Evolutionary conservation across 1,140 invertebrate genomes (phyloP).

Genomic region (Sycobia sp.): DNA sequence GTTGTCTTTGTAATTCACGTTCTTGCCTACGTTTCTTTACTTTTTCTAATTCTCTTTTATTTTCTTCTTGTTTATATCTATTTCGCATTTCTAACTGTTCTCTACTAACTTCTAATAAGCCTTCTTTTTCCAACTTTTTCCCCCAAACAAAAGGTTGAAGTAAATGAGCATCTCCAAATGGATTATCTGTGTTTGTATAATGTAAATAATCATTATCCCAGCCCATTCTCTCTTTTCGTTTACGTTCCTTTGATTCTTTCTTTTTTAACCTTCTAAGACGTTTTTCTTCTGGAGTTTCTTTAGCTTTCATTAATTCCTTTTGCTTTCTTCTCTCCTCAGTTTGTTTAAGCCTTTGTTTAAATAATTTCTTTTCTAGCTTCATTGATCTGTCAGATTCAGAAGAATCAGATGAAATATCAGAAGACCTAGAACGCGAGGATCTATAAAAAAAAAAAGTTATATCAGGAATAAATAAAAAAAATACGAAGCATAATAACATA

Average conservation of each 20-base stretch:
- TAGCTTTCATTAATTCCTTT: conserved; percentile 85
- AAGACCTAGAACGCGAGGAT: conserved; percentile 40
- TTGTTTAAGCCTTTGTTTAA: conserved; percentile 71
- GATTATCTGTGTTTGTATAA: conserved; percentile 98
- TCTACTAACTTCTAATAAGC: conserved; percentile 76
- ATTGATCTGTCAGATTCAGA: conserved; percentile 66
- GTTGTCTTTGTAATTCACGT: conserved; percentile 86
- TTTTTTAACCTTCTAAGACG: conserved; percentile 83
- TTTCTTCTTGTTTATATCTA: conserved; percentile 87
- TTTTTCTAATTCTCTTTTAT: conserved; percentile 86
- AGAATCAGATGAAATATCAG: conserved; percentile 40
- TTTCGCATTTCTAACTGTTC: conserved; percentile 88
- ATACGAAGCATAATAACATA: conserved; percentile 13
- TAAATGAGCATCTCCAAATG: conserved; percentile 95
- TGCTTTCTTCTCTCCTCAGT: conserved; percentile 71
- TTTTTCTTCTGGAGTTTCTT: conserved; percentile 96
- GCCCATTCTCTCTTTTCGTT: conserved; percentile 87
- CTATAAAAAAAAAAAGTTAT: conserved; percentile 19
- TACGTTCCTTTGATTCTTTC: conserved; percentile 90
- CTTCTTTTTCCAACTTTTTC: conserved; percentile 96
- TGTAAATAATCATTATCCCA: conserved; percentile 96
- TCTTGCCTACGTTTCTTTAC: conserved; percentile 90
- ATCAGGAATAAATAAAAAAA: conserved; percentile 3
- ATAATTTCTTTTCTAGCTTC: conserved; percentile 73
- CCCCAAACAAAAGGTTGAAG: conserved; percentile 94